A percentile compares a stretch with the other conserved stretches of the same genome.
phyloP scores from a whole-genome alignment of 2,797 vertebrate species.

The Thamnophis elegans region DNA sequence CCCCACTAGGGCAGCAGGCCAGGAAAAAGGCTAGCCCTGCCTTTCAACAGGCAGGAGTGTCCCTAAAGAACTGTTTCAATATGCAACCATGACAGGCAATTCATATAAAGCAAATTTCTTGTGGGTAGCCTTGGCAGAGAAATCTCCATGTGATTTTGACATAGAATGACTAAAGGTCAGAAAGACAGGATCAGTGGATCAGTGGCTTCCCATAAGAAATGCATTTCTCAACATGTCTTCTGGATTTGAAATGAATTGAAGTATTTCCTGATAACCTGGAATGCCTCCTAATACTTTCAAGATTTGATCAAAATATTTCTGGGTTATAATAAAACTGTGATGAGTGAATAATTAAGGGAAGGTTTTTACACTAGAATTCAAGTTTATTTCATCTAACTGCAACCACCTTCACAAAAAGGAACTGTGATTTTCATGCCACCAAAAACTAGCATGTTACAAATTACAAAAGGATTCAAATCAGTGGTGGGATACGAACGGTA shows the following conservation, averaged over 20 bases:
- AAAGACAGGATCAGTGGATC: neutral
- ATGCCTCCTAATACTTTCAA: neutral
- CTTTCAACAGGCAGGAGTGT: neutral
- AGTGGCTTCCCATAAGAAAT: neutral
- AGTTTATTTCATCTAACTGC: neutral
- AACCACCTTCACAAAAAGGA: neutral
- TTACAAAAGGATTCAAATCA: neutral
- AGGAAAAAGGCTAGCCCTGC: neutral
- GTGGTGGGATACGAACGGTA: too few species aligned
- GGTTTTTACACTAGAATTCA: neutral
- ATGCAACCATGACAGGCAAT: neutral
- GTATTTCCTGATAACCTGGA: neutral
- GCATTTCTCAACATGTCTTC: neutral
- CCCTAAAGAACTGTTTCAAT: neutral
- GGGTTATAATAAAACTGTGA: neutral
- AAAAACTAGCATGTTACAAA: neutral
- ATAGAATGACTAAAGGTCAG: neutral
- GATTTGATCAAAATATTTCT: neutral
- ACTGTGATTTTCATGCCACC: neutral
- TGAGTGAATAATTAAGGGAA: neutral
- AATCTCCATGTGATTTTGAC: neutral
- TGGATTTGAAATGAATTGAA: neutral
- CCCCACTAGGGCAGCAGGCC: neutral
- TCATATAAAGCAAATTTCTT: neutral
- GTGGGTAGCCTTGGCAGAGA: neutral